Percentiles rank a stretch among this genome's conserved stretches.
Conservation (phyloP, 2,888 invertebrate species). For the Drosophila birchii region DNA sequence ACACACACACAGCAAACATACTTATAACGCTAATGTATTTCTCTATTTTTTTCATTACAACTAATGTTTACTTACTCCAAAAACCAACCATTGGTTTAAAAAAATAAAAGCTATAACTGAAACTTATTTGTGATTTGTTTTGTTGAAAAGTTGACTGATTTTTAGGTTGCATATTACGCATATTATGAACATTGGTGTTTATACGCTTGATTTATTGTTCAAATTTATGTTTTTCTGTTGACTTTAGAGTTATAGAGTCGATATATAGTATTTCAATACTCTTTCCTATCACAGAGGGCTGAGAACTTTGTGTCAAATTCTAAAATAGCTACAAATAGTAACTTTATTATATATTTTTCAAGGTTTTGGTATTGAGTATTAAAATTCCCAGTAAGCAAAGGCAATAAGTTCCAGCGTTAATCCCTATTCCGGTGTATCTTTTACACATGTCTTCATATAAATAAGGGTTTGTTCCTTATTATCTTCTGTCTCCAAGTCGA, state of each 20-base stretch:
- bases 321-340: neutral
- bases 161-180: no score
- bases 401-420: neutral
- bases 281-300: neutral
- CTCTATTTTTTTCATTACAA: conserved; percentile 46
- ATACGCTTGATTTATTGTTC: no score
- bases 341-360: neutral
- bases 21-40: conserved; percentile 33
- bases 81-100: conserved; percentile 58
- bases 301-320: neutral
- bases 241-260: no score
- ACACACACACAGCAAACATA: conserved; percentile 28
- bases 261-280: no score
- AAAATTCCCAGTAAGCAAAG: neutral
- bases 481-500: conserved; percentile 86
- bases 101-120: conserved; percentile 57
- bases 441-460: no score
- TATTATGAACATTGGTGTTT: no score
- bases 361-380: neutral
- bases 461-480: conserved; percentile 74
- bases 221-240: no score
- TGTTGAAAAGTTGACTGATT: no score
- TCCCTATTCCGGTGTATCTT: no score
- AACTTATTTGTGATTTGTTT: conserved; percentile 3
- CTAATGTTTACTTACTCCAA: conserved; percentile 60